These are phyloP conservation scores for Erebia palarica DNA, from an alignment of 2,888 invertebrate species.

Conservation along the genomic window DNA sequence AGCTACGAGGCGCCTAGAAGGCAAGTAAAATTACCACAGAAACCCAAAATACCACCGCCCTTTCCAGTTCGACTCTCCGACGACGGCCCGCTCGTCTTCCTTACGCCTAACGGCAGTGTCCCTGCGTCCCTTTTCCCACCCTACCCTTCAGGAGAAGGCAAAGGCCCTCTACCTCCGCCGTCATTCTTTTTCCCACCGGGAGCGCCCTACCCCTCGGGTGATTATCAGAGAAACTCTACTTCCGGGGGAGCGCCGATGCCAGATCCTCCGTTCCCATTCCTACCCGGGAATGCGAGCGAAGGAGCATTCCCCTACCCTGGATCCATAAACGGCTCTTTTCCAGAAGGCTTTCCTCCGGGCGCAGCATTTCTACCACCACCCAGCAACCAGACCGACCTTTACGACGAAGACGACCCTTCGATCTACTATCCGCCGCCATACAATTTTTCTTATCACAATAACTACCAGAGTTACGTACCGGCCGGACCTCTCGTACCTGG, in stretches of 20 bases:
- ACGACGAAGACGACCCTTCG: constrained; percentile 95
- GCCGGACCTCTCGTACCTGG: constrained; percentile 94
- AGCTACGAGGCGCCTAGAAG: constrained; percentile 91
- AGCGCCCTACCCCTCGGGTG: constrained; percentile 80
- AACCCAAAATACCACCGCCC: constrained; percentile 94
- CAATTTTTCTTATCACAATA: constrained; percentile 91
- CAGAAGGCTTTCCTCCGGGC: constrained; percentile 81
- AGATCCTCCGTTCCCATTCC: constrained; percentile 85
- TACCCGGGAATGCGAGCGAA: constrained; percentile 82
- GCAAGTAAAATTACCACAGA: constrained; percentile 91
- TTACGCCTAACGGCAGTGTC: constrained; percentile 90
- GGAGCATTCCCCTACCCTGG: constrained; percentile 79
- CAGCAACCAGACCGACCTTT: constrained; percentile 88
- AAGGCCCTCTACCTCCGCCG: constrained; percentile 78
- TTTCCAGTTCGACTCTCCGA: constrained; percentile 95
- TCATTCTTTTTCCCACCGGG: constrained; percentile 83
- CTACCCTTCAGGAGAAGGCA: constrained; percentile 84
- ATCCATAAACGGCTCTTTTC: constrained; percentile 82
- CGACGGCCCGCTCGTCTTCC: constrained; percentile 92
- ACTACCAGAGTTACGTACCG: constrained; percentile 89
- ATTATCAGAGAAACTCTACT: constrained; percentile 85
- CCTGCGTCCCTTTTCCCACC: constrained; percentile 86
- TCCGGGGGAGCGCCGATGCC: constrained; percentile 85
- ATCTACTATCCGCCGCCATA: constrained; percentile 96
- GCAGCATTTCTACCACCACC: constrained; percentile 85